Base-by-base conservation (phyloP, 1,140 invertebrate species). In the Lanistes nyassanus region DNA sequence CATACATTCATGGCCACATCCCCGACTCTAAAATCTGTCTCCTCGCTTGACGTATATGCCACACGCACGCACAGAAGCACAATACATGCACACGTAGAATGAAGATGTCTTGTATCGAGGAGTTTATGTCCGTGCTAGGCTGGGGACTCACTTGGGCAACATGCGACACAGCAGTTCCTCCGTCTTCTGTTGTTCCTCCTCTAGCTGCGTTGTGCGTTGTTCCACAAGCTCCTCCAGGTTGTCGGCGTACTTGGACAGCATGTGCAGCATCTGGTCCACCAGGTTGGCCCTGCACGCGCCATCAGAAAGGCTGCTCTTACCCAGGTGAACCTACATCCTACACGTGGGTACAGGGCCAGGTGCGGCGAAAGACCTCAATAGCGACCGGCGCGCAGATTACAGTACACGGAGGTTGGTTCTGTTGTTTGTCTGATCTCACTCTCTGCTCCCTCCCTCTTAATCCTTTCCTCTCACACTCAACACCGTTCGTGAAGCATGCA, bases 191-290 rank as follows among this genome's bases (percentile, higher is more conserved):
- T 96, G 95, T 89, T 97, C 95, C 90, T 95, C 93, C 82, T 96
- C 94, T 76, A 97, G 89, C 84, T 97, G 94, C 76, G 95, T 94
- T 4, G 96, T 97, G 76, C 95, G 90, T 82, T 97, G 95, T 47
- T 94, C 92, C 79, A 97, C 96, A 29, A 97, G 87, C 82, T 96
- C 95, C 88, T 97, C 95, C 83, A 97, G 89, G 91, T 97, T 97
- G 88, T 96, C 96, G n/a, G 95, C 95, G 88, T 97, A 97, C 86
- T 96, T 96, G 86, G 97, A 95, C 79, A 97, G 89, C 94, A 96
- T 95, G 92, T 95, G 94, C 84, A 97, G 95, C 94, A 97, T 96
- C 11, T 95, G 96, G 86, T 97, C 96, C 39, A 97, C 94, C 82
- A 97, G 95, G 87, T 97, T 97, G 1, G 70, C n/a, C n/a, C 71